Base-by-base conservation (phyloP, 2,888 invertebrate species). In the Drosophila peninsularis region DNA sequence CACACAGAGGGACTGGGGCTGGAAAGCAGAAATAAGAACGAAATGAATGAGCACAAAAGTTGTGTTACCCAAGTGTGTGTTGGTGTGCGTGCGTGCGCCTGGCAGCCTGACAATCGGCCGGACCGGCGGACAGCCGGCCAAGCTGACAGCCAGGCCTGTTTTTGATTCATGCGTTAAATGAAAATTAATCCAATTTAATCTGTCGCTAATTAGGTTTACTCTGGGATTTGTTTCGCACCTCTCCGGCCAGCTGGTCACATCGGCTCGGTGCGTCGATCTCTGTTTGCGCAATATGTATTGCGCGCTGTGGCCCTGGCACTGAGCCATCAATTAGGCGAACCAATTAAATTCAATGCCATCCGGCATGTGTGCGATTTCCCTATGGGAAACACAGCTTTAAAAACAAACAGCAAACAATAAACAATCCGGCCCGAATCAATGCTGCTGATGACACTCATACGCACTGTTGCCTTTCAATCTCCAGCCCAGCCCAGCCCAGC, bases 201-300 rank as follows among this genome's bases (percentile, higher is more conserved):
- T 89, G 88, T 86, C 85, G 89, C 85, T 86, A 86, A 86, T 86
- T 86, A 89, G 89, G 89, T 86, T 86, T 86, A 89, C 85, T 89
- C 82, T 80, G 80, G 89, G 85, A 84, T 80, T 89, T 87, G 82
- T 75, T 87, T 89, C 85, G 78, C 89, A 87, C 89, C 78, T 86
- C 82, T 65, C 70, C 67, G 42, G 57, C 62, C 68, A 44, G 57
- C 62, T 44, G 45, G 53, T 58, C 70, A 53, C 62, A 65, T 71
- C 30, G 30, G 65, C 52, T 66, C 61, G 70, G 39, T 62, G 39
- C 60, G 34, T 75, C 72, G 45, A 58, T 78, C 52, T 60, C 64
- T 57, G 58, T 58, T 58, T 66, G 45, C 42, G 21, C 57, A 49
- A 62, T 56, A 34, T 57, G 30, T 30, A 30, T 30, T 30, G 61